These are phyloP conservation scores for Hyaena hyaena DNA, from an alignment of 2,113 vertebrate species.

Conservation along the genomic window DNA sequence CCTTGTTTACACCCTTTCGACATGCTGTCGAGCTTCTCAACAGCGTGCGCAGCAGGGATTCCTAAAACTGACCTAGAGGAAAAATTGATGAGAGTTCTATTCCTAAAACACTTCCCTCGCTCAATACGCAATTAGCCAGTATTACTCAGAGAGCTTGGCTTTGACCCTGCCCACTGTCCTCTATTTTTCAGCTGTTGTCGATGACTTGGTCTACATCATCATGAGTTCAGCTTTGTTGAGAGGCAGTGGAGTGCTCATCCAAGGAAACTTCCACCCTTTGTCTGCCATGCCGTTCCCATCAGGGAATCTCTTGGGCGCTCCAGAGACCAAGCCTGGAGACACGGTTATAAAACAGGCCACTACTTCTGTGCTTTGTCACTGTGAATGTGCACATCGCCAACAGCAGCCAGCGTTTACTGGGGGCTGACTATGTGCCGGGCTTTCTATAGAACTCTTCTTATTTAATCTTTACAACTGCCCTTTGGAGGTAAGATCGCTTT, in stretches of 20 bases:
- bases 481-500: background rate
- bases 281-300: background rate
- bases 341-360: background rate
- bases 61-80: slow-evolving; percentile 57
- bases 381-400: background rate
- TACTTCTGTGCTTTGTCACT: background rate
- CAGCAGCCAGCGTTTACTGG: background rate
- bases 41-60: background rate
- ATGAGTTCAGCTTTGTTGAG: background rate
- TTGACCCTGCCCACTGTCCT: background rate
- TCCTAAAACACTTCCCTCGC: slow-evolving; percentile 61
- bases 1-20: background rate
- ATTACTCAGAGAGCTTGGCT: background rate
- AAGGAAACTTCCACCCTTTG: background rate
- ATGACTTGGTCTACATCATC: slow-evolving; percentile 42
- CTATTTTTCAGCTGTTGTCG: background rate
- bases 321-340: slow-evolving; percentile 2
- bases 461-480: background rate
- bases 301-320: background rate
- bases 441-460: background rate
- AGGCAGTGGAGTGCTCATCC: background rate
- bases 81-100: slow-evolving; percentile 43
- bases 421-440: background rate
- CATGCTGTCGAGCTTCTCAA: background rate
- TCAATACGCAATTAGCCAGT: slow-evolving; percentile 39